Base-by-base conservation (phyloP, 2,113 vertebrate species). In the Calyptommatus sinebrachiatus region DNA sequence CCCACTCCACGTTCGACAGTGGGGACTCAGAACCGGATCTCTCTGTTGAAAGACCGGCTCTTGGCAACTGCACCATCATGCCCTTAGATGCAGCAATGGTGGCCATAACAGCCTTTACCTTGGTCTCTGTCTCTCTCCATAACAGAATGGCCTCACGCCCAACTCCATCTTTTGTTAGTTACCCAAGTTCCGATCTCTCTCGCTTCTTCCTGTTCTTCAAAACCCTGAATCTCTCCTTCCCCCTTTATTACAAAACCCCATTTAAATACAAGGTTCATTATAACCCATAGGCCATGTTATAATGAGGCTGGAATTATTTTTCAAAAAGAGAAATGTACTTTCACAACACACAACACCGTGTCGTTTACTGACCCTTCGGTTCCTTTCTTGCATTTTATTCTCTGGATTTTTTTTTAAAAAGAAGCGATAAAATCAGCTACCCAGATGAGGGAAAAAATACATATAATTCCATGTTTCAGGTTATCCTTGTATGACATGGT, bases 241-340 rank as follows among this genome's bases (percentile, higher is more conserved):
- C 16, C 77, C 69, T 82, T 81, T 84, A 78, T 86, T 79, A 70
- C 63, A 69, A 87, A 86, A 57, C 78, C 84, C 78, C 85, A 93
- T 92, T 90, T 90, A 76, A 91, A 87, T 71, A 82, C 83, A 73
- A 90, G 91, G 86, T 89, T 91, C 83, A 83, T 93, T 89, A 83
- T 76, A 77, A 66, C 92, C 91, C 93, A 91, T 87, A 83, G 88
- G 88, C 94, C 93, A 92, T 84, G 63, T 91, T 90, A 80, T 88
- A 91, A 86, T 90, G 91, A 94, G 90, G 87, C 46, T 9, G 76
- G 86, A 79, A 77, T 16, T 57, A 74, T 86, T 63, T 84, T 91
- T 83, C 72, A 29, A 1, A 87, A 89, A 81, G 72, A 61, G 53
- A 6, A 66, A 69, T 24, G 21, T 24, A 5, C 70, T 77, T 12